Base-by-base conservation (phyloP, 2,113 vertebrate genomes). In the Pampusana beccarii region DNA sequence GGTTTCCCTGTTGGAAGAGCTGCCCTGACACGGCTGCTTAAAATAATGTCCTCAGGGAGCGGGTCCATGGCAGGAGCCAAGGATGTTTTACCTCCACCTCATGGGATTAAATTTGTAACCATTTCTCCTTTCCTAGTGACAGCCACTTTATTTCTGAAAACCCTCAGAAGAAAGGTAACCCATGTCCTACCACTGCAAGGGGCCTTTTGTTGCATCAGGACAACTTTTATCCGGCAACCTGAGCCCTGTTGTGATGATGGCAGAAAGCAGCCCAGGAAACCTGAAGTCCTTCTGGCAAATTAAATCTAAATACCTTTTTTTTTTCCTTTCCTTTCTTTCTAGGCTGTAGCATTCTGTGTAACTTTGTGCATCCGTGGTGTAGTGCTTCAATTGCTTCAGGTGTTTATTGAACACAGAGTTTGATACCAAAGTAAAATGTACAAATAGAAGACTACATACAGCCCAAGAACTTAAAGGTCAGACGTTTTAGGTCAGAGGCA, bases 401-500 rank as follows among this genome's bases (percentile, higher is more conserved):
- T 36, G 71, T 16, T 33, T 24, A 7, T 1, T 24, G n/a, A 33
- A 25, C 6, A 15, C 6, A 8, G 34, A 25, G 62, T 34, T 44
- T 40, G 80, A 44, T 26, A 40, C 28, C n/a, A 1, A 65, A 58
- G 71, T 25, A 82, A 65, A 86, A 77, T 2, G 25, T 3, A 38
- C 20, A 74, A 56, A 14, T 8, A 10, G 2, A 64, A 84, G 26
- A 33, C 15, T 14, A 2, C 2, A 2, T 8, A 8, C 24, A 84
- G 51, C 40, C 33, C 36, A 25, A 64, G 78, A 71, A 56, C 10
- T 36, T 58, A 51, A 92, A 71, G 90, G 92, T 36, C 57, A 86
- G 92, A 18, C 20, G 2, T 85, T 21, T 97, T 97, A 97, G 96
- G 96, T 98, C 98, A 98, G 98, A 99, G 98, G 98, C 97, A 97